These are phyloP conservation scores for Hylaea fasciaria DNA, from an alignment of 2,888 invertebrate species.

Conservation along the genomic window DNA sequence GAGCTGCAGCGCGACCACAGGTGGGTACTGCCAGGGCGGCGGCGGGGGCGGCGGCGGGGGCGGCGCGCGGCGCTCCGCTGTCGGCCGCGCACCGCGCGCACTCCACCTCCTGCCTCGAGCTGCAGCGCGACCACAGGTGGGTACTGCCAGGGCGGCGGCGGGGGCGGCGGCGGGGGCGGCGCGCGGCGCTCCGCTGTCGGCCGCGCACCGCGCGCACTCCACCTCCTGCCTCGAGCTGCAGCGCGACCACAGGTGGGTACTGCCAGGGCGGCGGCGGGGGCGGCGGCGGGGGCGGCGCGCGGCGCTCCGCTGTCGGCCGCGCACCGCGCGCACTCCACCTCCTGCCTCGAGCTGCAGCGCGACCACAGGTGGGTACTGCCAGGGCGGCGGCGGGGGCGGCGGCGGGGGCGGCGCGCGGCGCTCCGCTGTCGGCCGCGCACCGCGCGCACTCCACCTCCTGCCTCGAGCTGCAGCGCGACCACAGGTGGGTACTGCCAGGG, in stretches of 20 bases:
- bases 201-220: slow-evolving; percentile 59
- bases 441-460: slow-evolving; percentile 82
- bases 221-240: slow-evolving; percentile 87
- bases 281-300: neutral
- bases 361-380: slow-evolving; percentile 41
- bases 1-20: slow-evolving; percentile 73
- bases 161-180: no score
- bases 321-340: slow-evolving; percentile 75
- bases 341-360: slow-evolving; percentile 85
- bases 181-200: neutral
- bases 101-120: slow-evolving; percentile 87
- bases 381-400: no score
- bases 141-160: neutral
- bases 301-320: slow-evolving; percentile 18
- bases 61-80: neutral
- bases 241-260: slow-evolving; percentile 45
- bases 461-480: slow-evolving; percentile 78
- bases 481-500: slow-evolving; percentile 41
- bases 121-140: slow-evolving; percentile 60
- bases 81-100: slow-evolving; percentile 50
- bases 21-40: slow-evolving; percentile 27
- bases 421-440: slow-evolving; percentile 42
- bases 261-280: no score
- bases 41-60: no score
- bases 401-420: neutral